Base-by-base conservation (phyloP, 53 echinoderm and acorn worm genomes). In the Apostichopus leukothele region DNA sequence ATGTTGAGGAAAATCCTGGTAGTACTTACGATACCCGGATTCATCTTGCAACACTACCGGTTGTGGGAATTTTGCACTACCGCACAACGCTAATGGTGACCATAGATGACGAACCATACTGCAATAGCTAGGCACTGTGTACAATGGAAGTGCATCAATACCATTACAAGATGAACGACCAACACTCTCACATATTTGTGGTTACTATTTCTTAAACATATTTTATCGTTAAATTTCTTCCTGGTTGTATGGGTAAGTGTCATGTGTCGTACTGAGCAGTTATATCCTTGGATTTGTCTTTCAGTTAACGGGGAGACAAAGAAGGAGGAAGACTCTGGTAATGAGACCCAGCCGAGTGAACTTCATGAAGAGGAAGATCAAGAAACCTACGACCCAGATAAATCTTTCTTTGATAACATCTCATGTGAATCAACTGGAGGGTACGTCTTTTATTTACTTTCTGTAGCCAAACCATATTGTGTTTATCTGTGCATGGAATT, bases 331-430 rank as follows among this genome's bases (percentile, higher is more conserved):
- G 95, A 93, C 25, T 92, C 94, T 9, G 95, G 92, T 4, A 93
- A 93, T 55, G 97, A 97, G 77, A 96, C 93, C 0, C 94, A 95
- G 60, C 92, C 94, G 11, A 93, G 92, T 84, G 93, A 93, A 59
- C 90, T 83, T 11, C 92, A 89, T 9, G 98, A 97, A 51, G 98
- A 97, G 60, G 95, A 95, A 53, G 85, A 85, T 85, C 74, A 86
- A 50, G 77, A 88, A 60, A 91, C 90, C 87, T 98, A 98, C 27
- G 95, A 95, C 39, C 92, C 95, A 10, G 90, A 91, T 57, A 98
- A 98, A 90, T 98, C 98, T 10, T 95, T 98, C 94, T 98, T 98
- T 92, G 98, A 98, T 86, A 94, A 91, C 88, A 98, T 98, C 89
- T 95, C 98, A 19, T 95, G 98, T 90, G 98, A 98, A 89, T 84